Evolutionary conservation across 2,888 invertebrate species (phyloP).

Genomic region (Dasypogon diadema): DNA sequence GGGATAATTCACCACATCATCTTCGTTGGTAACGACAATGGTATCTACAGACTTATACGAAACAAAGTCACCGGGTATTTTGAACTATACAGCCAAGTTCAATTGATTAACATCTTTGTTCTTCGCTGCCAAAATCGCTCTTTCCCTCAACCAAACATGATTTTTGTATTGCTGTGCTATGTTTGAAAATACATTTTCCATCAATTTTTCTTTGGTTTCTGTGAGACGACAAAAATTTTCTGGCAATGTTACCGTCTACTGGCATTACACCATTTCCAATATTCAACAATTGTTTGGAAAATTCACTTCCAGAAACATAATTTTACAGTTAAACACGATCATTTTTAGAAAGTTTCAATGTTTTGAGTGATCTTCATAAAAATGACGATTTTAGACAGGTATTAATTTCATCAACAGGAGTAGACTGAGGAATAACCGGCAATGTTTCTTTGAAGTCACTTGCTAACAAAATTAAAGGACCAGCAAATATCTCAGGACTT

Average conservation of each 20-base stretch:
- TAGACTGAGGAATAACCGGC: constrained; percentile 58
- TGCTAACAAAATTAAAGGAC: constrained; percentile 58
- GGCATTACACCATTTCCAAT: constrained; percentile 58
- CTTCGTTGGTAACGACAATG: constrained; percentile 43
- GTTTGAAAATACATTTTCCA: constrained; percentile 60
- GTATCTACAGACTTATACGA: constrained; percentile 51
- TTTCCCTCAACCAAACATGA: constrained; percentile 59
- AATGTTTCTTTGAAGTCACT: constrained; percentile 62
- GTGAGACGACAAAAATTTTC: constrained; percentile 57
- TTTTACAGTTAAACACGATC: constrained; percentile 55
- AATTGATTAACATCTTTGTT: constrained; percentile 53
- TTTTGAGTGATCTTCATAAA: constrained; percentile 54
- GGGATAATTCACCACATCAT: constrained; percentile 51
- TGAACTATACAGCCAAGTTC: constrained; percentile 49
- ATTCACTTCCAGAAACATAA: constrained; percentile 51
- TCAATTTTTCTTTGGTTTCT: constrained; percentile 57
- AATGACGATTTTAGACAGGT: constrained; percentile 57
- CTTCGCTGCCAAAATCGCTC: constrained; percentile 56
- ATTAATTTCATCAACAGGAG: constrained; percentile 59
- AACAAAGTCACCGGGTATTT: constrained; percentile 39
- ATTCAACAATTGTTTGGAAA: constrained; percentile 53
- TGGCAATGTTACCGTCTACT: constrained; percentile 57
- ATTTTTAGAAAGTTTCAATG: constrained; percentile 54
- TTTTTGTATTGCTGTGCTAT: constrained; percentile 58
- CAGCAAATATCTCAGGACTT: constrained; percentile 49